Percentiles rank a stretch among this genome's conserved stretches.
These are phyloP conservation scores for Intellagama lesueurii DNA, from an alignment of 2,797 vertebrate species.

Conservation along the genomic window DNA sequence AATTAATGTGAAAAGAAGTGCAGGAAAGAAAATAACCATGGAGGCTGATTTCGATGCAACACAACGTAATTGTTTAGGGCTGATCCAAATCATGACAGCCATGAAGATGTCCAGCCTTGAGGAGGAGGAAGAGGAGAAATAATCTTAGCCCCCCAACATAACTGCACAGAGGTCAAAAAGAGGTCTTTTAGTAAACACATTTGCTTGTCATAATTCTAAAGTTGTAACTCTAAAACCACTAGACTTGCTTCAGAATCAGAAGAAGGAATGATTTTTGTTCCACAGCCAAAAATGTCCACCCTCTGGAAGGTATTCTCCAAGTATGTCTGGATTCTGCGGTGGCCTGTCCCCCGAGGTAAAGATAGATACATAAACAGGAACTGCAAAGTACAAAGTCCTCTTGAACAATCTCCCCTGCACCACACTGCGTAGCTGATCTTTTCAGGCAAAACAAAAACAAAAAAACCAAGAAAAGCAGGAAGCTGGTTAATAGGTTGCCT, in stretches of 20 bases:
- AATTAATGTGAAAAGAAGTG: no score
- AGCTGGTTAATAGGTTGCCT: neutral
- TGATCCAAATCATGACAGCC: no score
- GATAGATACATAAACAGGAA: conserved; percentile 18
- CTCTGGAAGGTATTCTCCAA: neutral
- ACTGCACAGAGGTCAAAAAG: no score
- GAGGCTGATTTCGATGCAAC: no score
- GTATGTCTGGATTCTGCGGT: neutral
- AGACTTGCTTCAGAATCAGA: neutral
- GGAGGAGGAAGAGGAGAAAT: neutral
- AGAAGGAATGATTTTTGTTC: neutral
- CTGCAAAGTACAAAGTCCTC: conserved; percentile 18
- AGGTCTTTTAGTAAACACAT: neutral
- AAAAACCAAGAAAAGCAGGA: conserved; percentile 15
- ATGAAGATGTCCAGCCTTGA: neutral
- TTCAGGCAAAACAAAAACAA: neutral
- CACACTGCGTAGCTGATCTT: neutral
- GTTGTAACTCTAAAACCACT: neutral
- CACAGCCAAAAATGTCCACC: neutral
- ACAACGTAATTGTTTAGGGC: no score
- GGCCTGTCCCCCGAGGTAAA: neutral
- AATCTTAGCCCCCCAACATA: neutral
- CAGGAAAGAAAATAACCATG: no score
- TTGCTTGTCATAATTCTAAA: neutral
- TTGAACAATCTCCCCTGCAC: neutral